Evolutionary conservation across 1,140 invertebrate species (phyloP), one percentile per base, ranked within the genome.

Genomic region (Meteorus sp.): DNA sequence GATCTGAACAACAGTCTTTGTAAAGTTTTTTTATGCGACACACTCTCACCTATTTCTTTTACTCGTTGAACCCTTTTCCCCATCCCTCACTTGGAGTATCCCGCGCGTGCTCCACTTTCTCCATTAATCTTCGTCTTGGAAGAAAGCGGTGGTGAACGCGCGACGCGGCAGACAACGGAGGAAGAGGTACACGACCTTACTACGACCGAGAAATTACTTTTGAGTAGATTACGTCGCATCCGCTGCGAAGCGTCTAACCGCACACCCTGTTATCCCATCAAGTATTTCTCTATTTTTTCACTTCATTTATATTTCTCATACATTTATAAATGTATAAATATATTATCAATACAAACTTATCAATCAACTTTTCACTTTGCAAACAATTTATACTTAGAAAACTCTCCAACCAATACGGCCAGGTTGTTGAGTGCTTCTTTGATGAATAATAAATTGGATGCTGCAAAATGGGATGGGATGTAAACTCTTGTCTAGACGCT

Each of bases 91-190:
- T 39, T 13, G 8, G 15, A 39, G 3, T 39, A 7, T 39, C 35
- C 8, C 35, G 8, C 3, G 8, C 11, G 6, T 11, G 35, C 13
- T 39, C 35, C 35, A 52, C 54, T 59, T 64, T 54, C n/a, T 41
- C 51, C 59, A 58, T 64, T 64, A 61, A 61, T 64, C 62, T 64
- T 64, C 48, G 58, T 63, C 55, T 31, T 6, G 15, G 8, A 3
- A 39, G 35, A 13, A 39, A 7, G 15, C 8, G 8, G 35, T 58
- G 19, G 11, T 35, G 55, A 50, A 56, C 41, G 43, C 43, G 15
- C 33, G 59, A 11, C 17, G 35, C 25, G 54, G 33, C 15, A n/a
- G n/a, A n/a, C n/a, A n/a, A n/a, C n/a, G 43, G 37, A 20, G 45
- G 23, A 61, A 61, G 27, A 43, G 45, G 54, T 43, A 39, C 33